A percentile compares a stretch with the other conserved stretches of the same genome.
Conservation (phyloP, 2,113 vertebrate genomes). For the Lanius ludovicianus region DNA sequence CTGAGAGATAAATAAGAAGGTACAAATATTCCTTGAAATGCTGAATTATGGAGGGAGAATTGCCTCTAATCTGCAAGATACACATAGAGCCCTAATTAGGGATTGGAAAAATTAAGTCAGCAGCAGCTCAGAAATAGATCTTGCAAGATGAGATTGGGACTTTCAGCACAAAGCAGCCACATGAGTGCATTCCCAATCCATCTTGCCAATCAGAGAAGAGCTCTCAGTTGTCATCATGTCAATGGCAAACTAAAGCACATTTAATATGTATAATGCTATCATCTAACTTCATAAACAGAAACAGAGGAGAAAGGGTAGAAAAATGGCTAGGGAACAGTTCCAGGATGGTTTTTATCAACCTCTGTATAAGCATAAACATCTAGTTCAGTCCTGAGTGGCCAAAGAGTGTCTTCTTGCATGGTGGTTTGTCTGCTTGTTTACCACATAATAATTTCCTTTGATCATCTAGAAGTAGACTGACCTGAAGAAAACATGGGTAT, state of each 20-base stretch:
- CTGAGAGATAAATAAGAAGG: neutral
- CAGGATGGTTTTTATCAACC: neutral
- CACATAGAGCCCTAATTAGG: neutral
- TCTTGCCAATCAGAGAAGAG: neutral
- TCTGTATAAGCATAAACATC: neutral
- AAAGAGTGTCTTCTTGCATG: neutral
- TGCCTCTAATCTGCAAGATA: neutral
- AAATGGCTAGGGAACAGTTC: neutral
- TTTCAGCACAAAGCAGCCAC: neutral
- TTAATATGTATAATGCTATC: neutral
- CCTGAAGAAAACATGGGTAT: neutral
- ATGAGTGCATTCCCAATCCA: neutral
- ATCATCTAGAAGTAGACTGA: neutral
- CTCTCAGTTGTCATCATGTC: neutral
- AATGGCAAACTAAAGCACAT: neutral
- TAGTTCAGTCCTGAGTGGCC: neutral
- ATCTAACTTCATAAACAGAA: neutral
- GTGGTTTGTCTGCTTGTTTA: neutral
- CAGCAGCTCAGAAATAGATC: neutral
- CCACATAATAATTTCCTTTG: neutral
- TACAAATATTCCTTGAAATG: neutral
- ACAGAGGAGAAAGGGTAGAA: neutral
- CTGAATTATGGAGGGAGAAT: neutral
- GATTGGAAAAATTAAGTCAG: neutral
- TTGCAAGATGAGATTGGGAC: neutral